Evolutionary conservation across 2,888 invertebrate species (phyloP).

Genomic region (Chironomus riparius): DNA sequence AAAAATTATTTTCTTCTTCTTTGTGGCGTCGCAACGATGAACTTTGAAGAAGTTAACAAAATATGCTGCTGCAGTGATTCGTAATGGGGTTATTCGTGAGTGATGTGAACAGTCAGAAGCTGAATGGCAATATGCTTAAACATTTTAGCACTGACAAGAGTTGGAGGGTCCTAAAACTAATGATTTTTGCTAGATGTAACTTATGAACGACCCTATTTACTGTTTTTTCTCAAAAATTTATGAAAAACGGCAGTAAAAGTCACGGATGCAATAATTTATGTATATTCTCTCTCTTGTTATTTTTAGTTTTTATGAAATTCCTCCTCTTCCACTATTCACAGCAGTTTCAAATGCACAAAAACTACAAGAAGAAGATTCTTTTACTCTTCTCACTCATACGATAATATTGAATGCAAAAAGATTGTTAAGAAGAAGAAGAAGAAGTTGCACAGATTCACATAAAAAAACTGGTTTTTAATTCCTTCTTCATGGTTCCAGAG

Average conservation of each 20-base stretch:
- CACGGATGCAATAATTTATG: conserved; percentile 7
- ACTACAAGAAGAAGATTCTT: not conserved
- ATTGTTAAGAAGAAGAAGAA: not conserved
- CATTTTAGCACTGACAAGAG: too few species aligned
- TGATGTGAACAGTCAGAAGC: too few species aligned
- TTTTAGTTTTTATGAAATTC: not conserved
- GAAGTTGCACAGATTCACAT: too few species aligned
- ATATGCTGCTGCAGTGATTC: too few species aligned
- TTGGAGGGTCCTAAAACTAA: too few species aligned
- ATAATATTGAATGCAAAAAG: not conserved
- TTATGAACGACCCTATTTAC: not conserved
- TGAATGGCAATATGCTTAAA: too few species aligned
- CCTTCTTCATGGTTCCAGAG: too few species aligned
- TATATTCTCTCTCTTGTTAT: not conserved
- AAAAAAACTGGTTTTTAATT: too few species aligned
- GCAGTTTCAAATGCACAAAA: too few species aligned
- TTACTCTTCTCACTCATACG: not conserved
- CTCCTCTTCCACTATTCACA: not conserved
- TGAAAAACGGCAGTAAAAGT: not conserved
- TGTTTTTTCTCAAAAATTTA: not conserved
- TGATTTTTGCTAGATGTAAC: not conserved
- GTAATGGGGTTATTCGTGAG: not conserved
- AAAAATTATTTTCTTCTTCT: too few species aligned
- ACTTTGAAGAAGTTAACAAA: too few species aligned
- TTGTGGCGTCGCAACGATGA: too few species aligned